Conservation (phyloP, 2,113 vertebrate species). For the Piprites chloris region DNA sequence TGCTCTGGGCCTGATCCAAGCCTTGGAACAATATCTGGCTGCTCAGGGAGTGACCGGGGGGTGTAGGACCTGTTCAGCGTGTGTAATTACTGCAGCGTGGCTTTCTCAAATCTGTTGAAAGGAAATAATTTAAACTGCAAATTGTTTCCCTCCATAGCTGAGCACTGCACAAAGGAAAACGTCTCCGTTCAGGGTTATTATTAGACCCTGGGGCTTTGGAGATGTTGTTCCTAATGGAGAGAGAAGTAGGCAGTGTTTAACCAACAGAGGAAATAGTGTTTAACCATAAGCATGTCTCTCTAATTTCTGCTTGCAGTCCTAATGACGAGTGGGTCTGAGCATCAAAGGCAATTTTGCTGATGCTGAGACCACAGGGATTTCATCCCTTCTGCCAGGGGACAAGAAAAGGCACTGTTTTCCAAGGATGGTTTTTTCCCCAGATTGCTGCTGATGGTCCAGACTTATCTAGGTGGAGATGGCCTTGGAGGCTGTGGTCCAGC, state of each 20-base stretch:
- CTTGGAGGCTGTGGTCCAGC: not conserved
- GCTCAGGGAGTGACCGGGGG: not conserved
- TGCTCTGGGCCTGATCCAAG: not conserved
- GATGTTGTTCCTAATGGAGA: not conserved
- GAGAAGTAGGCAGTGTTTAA: slow-evolving; percentile 26
- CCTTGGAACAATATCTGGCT: not conserved
- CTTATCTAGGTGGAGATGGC: not conserved
- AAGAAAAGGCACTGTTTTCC: not conserved
- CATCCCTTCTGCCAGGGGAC: not conserved
- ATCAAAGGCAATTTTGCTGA: slow-evolving; percentile 18
- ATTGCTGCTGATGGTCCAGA: not conserved
- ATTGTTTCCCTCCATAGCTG: not conserved
- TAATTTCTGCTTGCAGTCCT: slow-evolving; percentile 20
- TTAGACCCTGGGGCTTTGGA: not conserved
- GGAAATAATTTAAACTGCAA: not conserved
- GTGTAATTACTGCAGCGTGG: not conserved
- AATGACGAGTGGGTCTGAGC: not conserved
- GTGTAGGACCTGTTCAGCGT: not conserved
- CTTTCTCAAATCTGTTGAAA: not conserved
- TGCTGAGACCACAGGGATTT: not conserved
- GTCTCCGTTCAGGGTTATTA: not conserved
- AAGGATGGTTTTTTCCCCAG: not conserved
- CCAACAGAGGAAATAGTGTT: slow-evolving; percentile 29
- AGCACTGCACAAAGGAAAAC: not conserved
- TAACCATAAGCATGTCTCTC: slow-evolving; percentile 12